phyloP scores from a whole-genome alignment of 1,140 invertebrate genomes.

The Drosophila micromelanica region DNA sequence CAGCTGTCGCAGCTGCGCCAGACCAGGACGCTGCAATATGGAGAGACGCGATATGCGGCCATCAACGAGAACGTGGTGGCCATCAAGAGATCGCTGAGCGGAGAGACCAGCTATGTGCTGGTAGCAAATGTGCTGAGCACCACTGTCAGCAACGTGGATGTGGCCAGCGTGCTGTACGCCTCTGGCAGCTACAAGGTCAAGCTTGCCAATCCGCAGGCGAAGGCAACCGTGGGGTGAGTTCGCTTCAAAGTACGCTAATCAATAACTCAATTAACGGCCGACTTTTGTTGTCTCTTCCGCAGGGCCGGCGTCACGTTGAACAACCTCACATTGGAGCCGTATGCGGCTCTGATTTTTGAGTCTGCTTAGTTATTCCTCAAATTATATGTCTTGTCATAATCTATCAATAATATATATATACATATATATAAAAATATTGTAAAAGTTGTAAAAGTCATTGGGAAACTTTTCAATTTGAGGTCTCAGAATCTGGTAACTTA shows the following conservation, averaged over 20 bases:
- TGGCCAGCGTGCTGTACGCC: constrained; percentile 45
- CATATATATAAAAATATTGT: constrained; percentile 26
- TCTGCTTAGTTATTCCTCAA: constrained; percentile 44
- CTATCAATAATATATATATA: constrained; percentile 38
- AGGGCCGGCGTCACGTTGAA: constrained; percentile 50
- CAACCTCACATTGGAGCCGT: constrained; percentile 56
- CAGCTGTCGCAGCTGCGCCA: constrained; percentile 62
- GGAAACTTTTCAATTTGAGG: constrained; percentile 78
- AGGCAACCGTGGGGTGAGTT: constrained; percentile 56
- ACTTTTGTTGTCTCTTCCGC: constrained; percentile 5
- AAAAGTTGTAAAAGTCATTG: constrained; percentile 46
- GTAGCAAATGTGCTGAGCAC: constrained; percentile 64
- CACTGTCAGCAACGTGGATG: constrained; percentile 46
- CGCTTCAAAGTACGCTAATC: neutral
- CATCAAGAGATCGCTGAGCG: constrained; percentile 55
- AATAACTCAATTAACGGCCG: constrained; percentile 10
- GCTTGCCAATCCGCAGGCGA: constrained; percentile 53
- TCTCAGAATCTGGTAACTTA: constrained; percentile 60
- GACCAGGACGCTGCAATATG: constrained; percentile 78
- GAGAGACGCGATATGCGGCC: constrained; percentile 67
- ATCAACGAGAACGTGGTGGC: constrained; percentile 67
- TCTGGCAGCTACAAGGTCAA: constrained; percentile 54
- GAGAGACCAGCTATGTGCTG: constrained; percentile 50
- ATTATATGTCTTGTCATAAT: constrained; percentile 60
- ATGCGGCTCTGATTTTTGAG: constrained; percentile 69